These are phyloP conservation scores for Knipowitschia caucasica DNA, from an alignment of 2,797 vertebrate species.

Conservation along the genomic window DNA sequence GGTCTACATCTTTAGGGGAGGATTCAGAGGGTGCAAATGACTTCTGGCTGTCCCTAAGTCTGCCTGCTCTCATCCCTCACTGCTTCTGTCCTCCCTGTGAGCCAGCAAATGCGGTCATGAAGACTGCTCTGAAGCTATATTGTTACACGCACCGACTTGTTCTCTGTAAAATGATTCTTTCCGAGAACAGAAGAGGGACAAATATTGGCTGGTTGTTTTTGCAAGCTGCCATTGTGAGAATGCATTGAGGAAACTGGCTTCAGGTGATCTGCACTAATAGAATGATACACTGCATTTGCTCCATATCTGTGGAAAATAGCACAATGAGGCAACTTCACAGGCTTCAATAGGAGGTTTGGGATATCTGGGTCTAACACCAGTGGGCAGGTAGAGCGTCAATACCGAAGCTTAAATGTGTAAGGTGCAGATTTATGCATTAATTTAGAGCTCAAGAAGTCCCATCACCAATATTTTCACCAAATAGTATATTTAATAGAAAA, in stretches of 20 bases:
- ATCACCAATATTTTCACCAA: too few species aligned
- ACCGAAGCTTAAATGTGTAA: background rate
- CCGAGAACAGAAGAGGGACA: conserved; percentile 13
- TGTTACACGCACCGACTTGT: conserved; percentile 11
- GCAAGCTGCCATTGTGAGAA: conserved; percentile 19
- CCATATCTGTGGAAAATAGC: conserved; percentile 19
- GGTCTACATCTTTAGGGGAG: conserved; percentile 24
- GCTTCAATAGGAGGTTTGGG: conserved; percentile 7
- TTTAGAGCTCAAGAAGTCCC: too few species aligned
- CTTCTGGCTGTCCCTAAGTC: conserved; percentile 50
- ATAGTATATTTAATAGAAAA: too few species aligned
- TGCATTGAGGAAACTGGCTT: conserved; percentile 26
- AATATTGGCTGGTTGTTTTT: conserved; percentile 20
- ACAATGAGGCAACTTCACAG: conserved; percentile 3
- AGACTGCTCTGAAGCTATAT: conserved; percentile 12
- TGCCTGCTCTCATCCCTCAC: conserved; percentile 31
- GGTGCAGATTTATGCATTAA: background rate
- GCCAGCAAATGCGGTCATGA: conserved; percentile 15
- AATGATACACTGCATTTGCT: conserved; percentile 39
- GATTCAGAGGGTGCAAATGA: conserved; percentile 48
- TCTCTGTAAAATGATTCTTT: conserved; percentile 29
- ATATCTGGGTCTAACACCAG: conserved; percentile 9
- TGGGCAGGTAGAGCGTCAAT: background rate
- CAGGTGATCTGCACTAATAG: conserved; percentile 24
- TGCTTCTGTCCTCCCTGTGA: conserved; percentile 37